A percentile compares a stretch with the other conserved stretches of the same genome.
phyloP scores from a whole-genome alignment of 2,113 vertebrate genomes.

The Cololabis saira region DNA sequence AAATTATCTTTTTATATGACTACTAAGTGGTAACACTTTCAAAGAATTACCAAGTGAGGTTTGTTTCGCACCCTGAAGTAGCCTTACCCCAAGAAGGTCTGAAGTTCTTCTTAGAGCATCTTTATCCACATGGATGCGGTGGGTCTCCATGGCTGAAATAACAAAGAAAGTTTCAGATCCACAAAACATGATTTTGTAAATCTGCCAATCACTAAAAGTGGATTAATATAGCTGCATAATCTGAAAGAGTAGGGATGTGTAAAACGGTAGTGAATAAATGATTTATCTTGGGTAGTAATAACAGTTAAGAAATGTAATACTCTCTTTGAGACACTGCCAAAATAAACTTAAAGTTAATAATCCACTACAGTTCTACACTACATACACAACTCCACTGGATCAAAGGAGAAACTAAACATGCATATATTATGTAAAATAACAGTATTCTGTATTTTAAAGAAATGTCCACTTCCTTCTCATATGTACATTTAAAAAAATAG shows the following conservation, averaged over 20 bases:
- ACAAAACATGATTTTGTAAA: not conserved
- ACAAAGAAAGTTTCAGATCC: not conserved
- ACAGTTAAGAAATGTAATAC: too few species aligned
- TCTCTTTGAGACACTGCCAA: not conserved
- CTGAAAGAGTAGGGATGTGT: not conserved
- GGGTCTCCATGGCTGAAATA: constrained; percentile 89
- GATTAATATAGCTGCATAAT: not conserved
- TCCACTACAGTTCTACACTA: not conserved
- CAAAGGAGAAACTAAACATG: not conserved
- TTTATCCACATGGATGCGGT: constrained; percentile 85
- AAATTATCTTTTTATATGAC: too few species aligned
- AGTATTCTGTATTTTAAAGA: too few species aligned
- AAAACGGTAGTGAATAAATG: too few species aligned
- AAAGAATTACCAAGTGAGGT: too few species aligned
- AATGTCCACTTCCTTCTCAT: too few species aligned
- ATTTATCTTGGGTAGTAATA: too few species aligned
- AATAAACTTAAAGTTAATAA: not conserved
- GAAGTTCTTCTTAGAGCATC: constrained; percentile 87
- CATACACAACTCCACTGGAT: too few species aligned
- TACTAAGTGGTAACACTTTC: not conserved
- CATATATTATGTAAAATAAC: not conserved
- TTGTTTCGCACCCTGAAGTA: not conserved
- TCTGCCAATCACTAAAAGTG: not conserved
- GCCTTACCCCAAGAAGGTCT: constrained; percentile 86
- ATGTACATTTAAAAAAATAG: not conserved